Percentiles rank a stretch among this genome's conserved stretches.
Evolutionary conservation across 2,113 vertebrate species (phyloP).

Genomic region (Bucco capensis): DNA sequence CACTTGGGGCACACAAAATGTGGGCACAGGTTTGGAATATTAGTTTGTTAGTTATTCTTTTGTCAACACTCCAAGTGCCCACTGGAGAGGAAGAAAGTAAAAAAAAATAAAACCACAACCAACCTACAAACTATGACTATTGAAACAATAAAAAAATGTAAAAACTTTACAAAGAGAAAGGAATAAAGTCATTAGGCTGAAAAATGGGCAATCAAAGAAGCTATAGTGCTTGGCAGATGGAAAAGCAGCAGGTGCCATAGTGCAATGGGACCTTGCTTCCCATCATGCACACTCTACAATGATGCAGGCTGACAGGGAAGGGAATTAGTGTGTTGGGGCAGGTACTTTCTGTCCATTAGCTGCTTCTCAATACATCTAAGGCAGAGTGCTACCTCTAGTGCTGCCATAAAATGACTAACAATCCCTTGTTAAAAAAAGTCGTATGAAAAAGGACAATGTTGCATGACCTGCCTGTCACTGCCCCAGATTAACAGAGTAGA

Average conservation of each 20-base stretch:
- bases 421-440: background rate
- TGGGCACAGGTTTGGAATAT: conserved; percentile 56
- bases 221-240: conserved; percentile 84
- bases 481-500: conserved; percentile 15
- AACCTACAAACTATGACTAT: background rate
- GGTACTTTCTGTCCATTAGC: conserved; percentile 86
- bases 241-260: conserved; percentile 90
- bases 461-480: conserved; percentile 18
- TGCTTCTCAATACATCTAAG: conserved; percentile 63
- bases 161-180: conserved; percentile 71
- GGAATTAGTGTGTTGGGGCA: conserved; percentile 84
- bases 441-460: background rate
- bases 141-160: conserved; percentile 69
- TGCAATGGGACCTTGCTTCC: conserved; percentile 81
- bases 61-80: conserved; percentile 31
- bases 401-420: conserved; percentile 54
- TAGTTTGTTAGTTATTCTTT: conserved; percentile 62
- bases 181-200: conserved; percentile 79
- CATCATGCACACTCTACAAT: conserved; percentile 81
- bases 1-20: conserved; percentile 65
- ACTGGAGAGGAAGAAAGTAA: conserved; percentile 43
- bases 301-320: conserved; percentile 89
- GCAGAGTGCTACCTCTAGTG: conserved; percentile 59
- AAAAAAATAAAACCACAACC: background rate
- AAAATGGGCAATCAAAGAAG: conserved; percentile 82